phyloP scores from a whole-genome alignment of 2,797 vertebrate species.

The Artibeus jamaicensis region DNA sequence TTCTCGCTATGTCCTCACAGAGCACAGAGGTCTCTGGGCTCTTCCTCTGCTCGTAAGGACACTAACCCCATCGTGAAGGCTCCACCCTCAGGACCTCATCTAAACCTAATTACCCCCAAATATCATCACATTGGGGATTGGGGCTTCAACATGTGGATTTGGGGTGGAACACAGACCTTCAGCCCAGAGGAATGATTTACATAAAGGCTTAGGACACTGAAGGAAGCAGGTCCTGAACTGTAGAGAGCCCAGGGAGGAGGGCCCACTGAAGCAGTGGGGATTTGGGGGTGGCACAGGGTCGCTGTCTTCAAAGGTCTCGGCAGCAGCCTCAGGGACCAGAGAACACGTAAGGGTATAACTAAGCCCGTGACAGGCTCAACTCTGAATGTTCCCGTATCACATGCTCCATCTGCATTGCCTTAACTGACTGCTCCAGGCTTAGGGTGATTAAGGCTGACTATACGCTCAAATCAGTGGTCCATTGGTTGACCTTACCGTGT shows the following conservation, averaged over 20 bases:
- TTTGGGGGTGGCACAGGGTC: background rate
- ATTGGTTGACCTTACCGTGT: background rate
- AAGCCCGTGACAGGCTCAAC: background rate
- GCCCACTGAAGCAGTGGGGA: background rate
- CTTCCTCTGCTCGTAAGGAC: background rate
- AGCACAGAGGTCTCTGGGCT: background rate
- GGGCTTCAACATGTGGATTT: background rate
- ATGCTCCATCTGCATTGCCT: background rate
- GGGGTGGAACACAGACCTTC: background rate
- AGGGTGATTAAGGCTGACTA: background rate
- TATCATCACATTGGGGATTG: background rate
- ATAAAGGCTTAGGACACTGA: background rate
- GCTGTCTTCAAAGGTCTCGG: background rate
- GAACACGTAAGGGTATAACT: background rate
- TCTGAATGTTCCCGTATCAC: background rate
- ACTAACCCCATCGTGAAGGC: background rate
- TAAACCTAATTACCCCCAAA: background rate
- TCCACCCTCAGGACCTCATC: background rate
- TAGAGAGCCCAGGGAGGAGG: background rate
- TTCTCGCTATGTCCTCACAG: background rate
- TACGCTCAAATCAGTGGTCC: background rate
- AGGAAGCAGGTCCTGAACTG: background rate
- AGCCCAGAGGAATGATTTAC: background rate
- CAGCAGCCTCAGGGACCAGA: background rate
- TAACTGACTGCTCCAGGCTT: background rate